phyloP scores from a whole-genome alignment of 2,797 vertebrate genomes.

The Synaphobranchus kaupii region DNA sequence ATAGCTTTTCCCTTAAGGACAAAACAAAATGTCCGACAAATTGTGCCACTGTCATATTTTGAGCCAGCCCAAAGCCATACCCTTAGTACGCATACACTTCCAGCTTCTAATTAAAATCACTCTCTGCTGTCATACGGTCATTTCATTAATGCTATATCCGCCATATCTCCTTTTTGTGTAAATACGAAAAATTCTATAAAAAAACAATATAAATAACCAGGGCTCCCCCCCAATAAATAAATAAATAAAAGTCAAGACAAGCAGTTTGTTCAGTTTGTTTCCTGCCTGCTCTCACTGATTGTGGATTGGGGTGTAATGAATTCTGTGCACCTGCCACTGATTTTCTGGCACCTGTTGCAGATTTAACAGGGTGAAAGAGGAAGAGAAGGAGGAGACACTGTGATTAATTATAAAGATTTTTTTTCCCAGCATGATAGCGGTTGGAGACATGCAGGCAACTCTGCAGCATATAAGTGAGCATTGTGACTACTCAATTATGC shows the following conservation, averaged over 20 bases:
- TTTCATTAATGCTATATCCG: background rate
- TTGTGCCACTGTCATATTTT: background rate
- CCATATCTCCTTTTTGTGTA: background rate
- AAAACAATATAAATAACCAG: too few species aligned
- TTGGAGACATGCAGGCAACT: background rate
- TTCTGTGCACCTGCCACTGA: constrained; percentile 27
- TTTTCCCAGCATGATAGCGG: constrained; percentile 32
- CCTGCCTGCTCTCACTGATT: background rate
- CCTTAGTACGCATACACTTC: background rate
- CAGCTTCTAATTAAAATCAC: background rate
- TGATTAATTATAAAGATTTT: constrained; percentile 30
- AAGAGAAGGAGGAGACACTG: constrained; percentile 28
- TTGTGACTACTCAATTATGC: background rate
- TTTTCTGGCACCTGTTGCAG: constrained; percentile 29
- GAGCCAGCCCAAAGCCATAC: background rate
- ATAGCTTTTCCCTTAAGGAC: background rate
- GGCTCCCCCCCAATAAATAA: background rate
- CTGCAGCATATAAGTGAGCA: background rate
- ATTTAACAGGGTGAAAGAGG: constrained; percentile 20
- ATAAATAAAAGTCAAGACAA: background rate
- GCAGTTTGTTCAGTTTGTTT: constrained; percentile 21
- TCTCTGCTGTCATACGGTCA: background rate
- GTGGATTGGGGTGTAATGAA: background rate
- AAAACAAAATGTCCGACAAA: background rate
- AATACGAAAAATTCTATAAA: background rate